Evolutionary conservation across 1,140 invertebrate species (phyloP), one percentile per base, ranked within the genome.

Genomic region (Brachionus rubens): DNA sequence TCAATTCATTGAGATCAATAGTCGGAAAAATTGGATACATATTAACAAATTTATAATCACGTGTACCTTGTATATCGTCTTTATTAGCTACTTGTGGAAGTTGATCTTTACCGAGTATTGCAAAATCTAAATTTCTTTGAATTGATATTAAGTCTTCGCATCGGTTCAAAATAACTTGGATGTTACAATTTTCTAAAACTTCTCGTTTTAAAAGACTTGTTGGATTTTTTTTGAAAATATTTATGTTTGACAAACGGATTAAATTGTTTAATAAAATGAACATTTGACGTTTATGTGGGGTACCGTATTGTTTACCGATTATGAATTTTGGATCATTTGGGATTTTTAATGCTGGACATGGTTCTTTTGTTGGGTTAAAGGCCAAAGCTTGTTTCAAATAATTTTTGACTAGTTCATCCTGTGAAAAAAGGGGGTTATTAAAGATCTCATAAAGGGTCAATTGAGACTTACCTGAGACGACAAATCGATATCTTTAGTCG

Each of bases 21-120:
- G 72, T 75, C 5, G 72, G 72, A 75, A 33, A 75, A 56, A 75
- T 56, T 56, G 72, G 72, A 59, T 56, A 75, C 72, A 75, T 75
- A 46, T 75, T 33, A 24, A 75, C 12, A 16, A 75, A 75, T 41
- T 54, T 21, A 41, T 75, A 75, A 56, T 54, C 36, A 30, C 6
- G 12, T n/a, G 72, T 54, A 33, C 56, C 28, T 30, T 54, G 21
- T 7, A 75, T 16, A n/a, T 75, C n/a, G 12, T 59, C 2, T 19
- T 41, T 26, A 41, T 16, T 24, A 10, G 33, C 26, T 16, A 54
- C 19, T 50, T 24, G 21, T 0, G 21, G 12, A 0, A 28, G 3
- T n/a, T 10, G 54, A 30, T 28, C 16, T 24, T 26, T 28, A 41
- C 48, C 16, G 6, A 56, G 0, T 30, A 56, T 16, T 28, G 36